Base-by-base conservation (phyloP, 2,797 vertebrate species). In the Anguilla marmorata region DNA sequence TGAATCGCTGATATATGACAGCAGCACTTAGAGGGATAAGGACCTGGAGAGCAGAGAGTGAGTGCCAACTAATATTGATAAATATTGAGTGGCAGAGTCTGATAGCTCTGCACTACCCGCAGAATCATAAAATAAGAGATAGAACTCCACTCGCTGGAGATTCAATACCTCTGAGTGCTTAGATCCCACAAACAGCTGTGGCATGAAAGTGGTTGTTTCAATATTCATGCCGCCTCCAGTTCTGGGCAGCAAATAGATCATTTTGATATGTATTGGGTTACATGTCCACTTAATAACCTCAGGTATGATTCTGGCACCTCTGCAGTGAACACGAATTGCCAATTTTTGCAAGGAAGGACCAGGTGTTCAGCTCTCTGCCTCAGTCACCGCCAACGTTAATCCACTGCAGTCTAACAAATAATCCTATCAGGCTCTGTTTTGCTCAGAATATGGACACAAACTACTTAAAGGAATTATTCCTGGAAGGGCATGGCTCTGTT, bases 381-480 rank as follows among this genome's bases (percentile, higher is more conserved):
- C 66, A 69, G 79, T 90, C 69, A 87, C 79, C 90, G 84, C 54
- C 48, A 30, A 82, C 85, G 86, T 87, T 89, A 93, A 92, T 92
- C 89, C 89, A 90, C 88, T 90, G 89, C 85, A 88, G 89, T 91
- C 90, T 86, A 63, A 85, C 86, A 89, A 90, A 89, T 90, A 91
- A 92, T 91, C 91, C 91, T 87, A 90, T 91, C 89, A 89, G 86
- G 69, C 89, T 89, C 84, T 74, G 56, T 85, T 88, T 86, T 54
- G 33, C 84, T 52, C 48, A 69, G 85, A 90, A 89, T 58, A 80
- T 91, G 87, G 88, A 88, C 86, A 89, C 88, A 91, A 91, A 91
- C 89, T 66, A 91, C 91, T 91, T 91, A 90, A 86, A 90, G 89
- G 86, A 85, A 89, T 90, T 90, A 91, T 88, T 88, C 80, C 74